Percentiles rank a stretch among this genome's conserved stretches.
phyloP scores from a whole-genome alignment of 2,888 invertebrate species.

The Tethea ocularis region DNA sequence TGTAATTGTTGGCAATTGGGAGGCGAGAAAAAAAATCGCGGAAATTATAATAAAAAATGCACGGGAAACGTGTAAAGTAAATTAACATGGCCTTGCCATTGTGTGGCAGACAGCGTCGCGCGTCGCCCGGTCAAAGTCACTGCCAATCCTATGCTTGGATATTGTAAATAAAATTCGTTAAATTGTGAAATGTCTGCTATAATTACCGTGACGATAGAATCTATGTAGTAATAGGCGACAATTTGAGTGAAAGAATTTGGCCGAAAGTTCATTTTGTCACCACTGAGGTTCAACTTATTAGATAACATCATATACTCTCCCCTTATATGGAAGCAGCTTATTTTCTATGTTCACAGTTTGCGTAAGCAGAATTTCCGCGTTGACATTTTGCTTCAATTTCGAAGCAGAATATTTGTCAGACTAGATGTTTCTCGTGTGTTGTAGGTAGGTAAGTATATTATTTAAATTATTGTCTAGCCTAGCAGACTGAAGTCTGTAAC shows the following conservation, averaged over 20 bases:
- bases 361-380: neutral
- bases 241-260: neutral
- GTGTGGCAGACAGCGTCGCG: conserved; percentile 43
- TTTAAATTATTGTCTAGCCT: neutral
- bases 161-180: conserved; percentile 22
- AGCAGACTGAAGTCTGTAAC: neutral
- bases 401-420: neutral
- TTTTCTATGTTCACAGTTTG: neutral
- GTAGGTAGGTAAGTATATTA: no score
- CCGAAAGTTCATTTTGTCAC: neutral
- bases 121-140: conserved; percentile 64
- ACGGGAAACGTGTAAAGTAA: conserved; percentile 46
- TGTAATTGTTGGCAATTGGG: conserved; percentile 19
- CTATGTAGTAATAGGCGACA: neutral
- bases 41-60: conserved; percentile 36
- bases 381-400: neutral
- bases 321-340: neutral
- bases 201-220: neutral
- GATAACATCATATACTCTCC: neutral
- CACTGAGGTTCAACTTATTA: neutral
- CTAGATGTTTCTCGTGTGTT: neutral
- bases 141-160: conserved; percentile 41
- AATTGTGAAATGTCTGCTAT: neutral
- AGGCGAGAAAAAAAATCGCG: conserved; percentile 33
- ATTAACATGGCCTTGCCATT: conserved; percentile 60